phyloP scores from a whole-genome alignment of 2,888 invertebrate genomes.

The Drosophila robusta region DNA sequence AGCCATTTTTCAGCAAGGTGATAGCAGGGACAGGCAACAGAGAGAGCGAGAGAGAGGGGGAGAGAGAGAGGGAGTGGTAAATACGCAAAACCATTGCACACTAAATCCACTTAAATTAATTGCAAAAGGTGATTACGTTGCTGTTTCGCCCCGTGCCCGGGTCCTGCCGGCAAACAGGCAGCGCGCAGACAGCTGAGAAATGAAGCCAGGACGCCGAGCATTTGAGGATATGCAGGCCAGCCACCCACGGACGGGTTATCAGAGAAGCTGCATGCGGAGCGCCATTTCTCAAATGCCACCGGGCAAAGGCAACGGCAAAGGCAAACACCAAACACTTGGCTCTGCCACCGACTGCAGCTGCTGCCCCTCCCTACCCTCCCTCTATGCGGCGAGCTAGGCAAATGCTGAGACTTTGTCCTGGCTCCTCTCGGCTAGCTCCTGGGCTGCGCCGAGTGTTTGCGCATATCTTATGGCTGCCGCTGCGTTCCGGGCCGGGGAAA shows the following conservation, averaged over 20 bases:
- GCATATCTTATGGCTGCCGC: slow-evolving; percentile 54
- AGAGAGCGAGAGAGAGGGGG: background rate
- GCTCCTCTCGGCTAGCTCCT: slow-evolving; percentile 21
- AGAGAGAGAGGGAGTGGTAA: slow-evolving; percentile 31
- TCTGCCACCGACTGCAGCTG: slow-evolving; percentile 40
- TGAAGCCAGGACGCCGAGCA: slow-evolving; percentile 49
- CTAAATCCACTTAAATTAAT: slow-evolving; percentile 84
- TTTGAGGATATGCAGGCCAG: slow-evolving; percentile 15
- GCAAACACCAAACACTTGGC: slow-evolving; percentile 73
- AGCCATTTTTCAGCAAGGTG: slow-evolving; percentile 67
- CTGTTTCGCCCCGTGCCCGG: slow-evolving; percentile 71
- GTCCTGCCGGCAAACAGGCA: slow-evolving; percentile 68
- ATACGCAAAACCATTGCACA: slow-evolving; percentile 75
- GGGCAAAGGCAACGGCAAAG: slow-evolving; percentile 55
- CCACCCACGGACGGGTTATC: slow-evolving; percentile 54
- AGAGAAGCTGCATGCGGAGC: slow-evolving; percentile 65
- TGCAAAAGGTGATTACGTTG: slow-evolving; percentile 83
- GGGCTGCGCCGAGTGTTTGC: slow-evolving; percentile 48
- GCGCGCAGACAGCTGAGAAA: slow-evolving; percentile 74
- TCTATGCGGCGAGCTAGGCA: slow-evolving; percentile 52
- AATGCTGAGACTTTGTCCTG: slow-evolving; percentile 32
- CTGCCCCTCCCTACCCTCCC: slow-evolving; percentile 19
- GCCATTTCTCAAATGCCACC: slow-evolving; percentile 58
- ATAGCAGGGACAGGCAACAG: slow-evolving; percentile 35
- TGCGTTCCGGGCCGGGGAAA: slow-evolving; percentile 3